Evolutionary conservation across 2,113 vertebrate species (phyloP).

Genomic region (Callopanchax toddi): DNA sequence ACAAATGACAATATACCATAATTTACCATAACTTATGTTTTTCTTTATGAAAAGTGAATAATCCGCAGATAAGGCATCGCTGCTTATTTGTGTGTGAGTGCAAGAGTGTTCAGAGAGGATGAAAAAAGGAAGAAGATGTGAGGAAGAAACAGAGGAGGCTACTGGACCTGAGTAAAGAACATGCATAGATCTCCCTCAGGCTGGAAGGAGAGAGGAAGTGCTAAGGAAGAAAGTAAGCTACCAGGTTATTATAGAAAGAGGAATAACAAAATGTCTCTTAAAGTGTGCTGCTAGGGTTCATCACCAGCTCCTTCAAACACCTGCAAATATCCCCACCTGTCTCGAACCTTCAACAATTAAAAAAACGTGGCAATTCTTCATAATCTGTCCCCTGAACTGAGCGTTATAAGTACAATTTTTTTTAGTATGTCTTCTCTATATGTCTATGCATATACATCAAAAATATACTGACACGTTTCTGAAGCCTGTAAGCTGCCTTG

Average conservation of each 20-base stretch:
- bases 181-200: constrained; percentile 81
- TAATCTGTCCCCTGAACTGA: constrained; percentile 47
- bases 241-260: constrained; percentile 40
- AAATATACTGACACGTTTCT: constrained; percentile 65
- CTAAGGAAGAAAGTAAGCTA: constrained; percentile 48
- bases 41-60: constrained; percentile 74
- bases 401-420: constrained; percentile 36
- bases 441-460: constrained; percentile 72
- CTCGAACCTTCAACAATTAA: constrained; percentile 55
- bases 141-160: constrained; percentile 81
- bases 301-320: constrained; percentile 46
- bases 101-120: constrained; percentile 36
- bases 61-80: constrained; percentile 93
- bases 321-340: constrained; percentile 26
- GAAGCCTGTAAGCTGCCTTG: constrained; percentile 54
- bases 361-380: constrained; percentile 9
- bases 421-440: constrained; percentile 57
- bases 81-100: constrained; percentile 87
- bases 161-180: constrained; percentile 83
- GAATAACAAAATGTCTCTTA: constrained; percentile 43
- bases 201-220: constrained; percentile 63
- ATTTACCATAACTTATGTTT: constrained; percentile 75
- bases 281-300: constrained; percentile 56
- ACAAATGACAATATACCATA: constrained; percentile 68
- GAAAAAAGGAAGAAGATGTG: constrained; percentile 23